Conservation (phyloP, 2,113 vertebrate genomes). For the Cinclus mexicanus region DNA sequence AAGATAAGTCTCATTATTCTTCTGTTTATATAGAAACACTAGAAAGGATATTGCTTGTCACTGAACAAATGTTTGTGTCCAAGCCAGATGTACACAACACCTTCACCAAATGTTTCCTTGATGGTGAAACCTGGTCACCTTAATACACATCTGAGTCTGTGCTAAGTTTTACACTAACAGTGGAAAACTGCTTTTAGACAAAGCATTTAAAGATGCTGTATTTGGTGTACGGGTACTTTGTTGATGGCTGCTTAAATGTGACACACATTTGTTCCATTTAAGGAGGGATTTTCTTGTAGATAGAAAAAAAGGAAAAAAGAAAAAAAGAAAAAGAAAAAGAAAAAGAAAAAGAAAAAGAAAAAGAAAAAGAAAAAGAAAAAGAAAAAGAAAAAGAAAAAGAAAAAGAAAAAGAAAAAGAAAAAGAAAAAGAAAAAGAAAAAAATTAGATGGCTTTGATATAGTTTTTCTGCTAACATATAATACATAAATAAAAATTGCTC, state of each 20-base stretch:
- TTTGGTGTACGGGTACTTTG: background rate
- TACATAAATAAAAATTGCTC: background rate
- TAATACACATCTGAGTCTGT: background rate
- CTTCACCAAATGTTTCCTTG: background rate
- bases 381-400: rapidly evolving
- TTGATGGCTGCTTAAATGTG: background rate
- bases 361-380: rapidly evolving
- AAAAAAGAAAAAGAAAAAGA: rapidly evolving
- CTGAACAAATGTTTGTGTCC: background rate
- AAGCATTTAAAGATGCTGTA: background rate
- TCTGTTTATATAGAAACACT: background rate
- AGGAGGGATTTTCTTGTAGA: background rate
- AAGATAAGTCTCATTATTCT: background rate
- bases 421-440: rapidly evolving
- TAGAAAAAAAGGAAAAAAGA: background rate
- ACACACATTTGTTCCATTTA: background rate
- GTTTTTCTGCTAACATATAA: background rate
- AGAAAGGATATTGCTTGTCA: background rate
- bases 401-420: rapidly evolving
- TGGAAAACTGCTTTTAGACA: background rate
- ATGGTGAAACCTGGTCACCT: rapidly evolving
- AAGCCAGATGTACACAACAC: background rate
- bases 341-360: rapidly evolving
- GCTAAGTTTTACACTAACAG: background rate
- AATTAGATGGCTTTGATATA: background rate